Conservation (phyloP, 2,113 vertebrate species). For the Fulmarus glacialis region DNA sequence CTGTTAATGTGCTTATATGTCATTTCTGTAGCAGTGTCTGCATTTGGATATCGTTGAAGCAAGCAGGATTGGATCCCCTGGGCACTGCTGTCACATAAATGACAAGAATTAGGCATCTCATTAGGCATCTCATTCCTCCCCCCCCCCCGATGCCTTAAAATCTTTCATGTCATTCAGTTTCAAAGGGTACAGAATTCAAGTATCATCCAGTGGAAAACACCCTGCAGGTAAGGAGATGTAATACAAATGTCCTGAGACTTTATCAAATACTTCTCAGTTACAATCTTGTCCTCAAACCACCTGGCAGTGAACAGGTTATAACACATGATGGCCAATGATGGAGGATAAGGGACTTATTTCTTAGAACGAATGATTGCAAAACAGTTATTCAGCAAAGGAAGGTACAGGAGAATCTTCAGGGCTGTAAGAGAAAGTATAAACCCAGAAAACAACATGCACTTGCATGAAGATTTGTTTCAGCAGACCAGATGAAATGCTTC, state of each 20-base stretch:
- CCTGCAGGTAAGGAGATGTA: not conserved
- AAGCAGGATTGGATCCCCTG: not conserved
- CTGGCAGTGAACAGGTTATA: not conserved
- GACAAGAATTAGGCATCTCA: not conserved
- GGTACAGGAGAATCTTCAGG: not conserved
- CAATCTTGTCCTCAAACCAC: not conserved
- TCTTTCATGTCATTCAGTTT: not conserved
- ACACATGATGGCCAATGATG: not conserved
- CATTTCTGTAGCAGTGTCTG: not conserved
- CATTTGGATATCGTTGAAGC: not conserved
- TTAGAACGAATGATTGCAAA: not conserved
- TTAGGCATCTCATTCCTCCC: not conserved
- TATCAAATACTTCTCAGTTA: not conserved
- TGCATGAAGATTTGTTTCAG: not conserved
- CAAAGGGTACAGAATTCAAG: not conserved
- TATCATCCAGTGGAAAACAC: not conserved
- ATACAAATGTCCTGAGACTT: not conserved
- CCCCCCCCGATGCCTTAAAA: rapidly evolving
- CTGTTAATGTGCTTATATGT: not conserved
- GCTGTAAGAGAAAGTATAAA: not conserved
- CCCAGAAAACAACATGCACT: not conserved
- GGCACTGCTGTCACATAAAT: not conserved
- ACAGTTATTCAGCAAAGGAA: not conserved
- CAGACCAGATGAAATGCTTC: not conserved
- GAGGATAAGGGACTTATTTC: not conserved